These are phyloP conservation scores for Hyperoplus lanceolatus DNA, from an alignment of 2,797 vertebrate genomes.

Conservation along the genomic window DNA sequence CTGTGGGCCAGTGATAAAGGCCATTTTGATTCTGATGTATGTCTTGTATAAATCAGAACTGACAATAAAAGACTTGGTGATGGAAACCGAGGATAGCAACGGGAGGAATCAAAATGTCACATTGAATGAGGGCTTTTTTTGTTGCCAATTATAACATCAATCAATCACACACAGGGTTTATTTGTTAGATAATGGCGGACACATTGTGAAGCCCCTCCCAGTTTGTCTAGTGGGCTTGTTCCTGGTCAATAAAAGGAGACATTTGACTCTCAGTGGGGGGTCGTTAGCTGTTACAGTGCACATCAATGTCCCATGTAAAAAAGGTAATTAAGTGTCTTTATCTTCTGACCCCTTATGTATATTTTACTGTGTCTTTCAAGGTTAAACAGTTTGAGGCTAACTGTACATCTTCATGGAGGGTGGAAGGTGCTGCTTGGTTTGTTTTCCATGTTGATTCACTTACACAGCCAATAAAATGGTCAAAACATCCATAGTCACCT, in stretches of 20 bases:
- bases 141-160: neutral
- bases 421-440: neutral
- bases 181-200: neutral
- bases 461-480: neutral
- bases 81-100: neutral
- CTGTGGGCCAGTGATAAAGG: no score
- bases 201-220: neutral
- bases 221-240: neutral
- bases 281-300: neutral
- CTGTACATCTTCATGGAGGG: neutral
- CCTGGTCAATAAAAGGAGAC: neutral
- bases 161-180: neutral
- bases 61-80: neutral
- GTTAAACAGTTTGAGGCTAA: no score
- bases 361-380: neutral
- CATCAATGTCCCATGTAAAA: no score
- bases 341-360: no score
- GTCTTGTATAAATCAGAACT: no score
- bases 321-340: neutral
- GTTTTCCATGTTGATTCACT: neutral
- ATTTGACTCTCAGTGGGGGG: neutral
- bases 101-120: neutral
- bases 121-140: neutral
- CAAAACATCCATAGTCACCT: neutral
- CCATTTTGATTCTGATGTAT: no score